These are phyloP conservation scores for Diplodus sargus DNA, from an alignment of 2,797 vertebrate genomes.

Conservation along the genomic window DNA sequence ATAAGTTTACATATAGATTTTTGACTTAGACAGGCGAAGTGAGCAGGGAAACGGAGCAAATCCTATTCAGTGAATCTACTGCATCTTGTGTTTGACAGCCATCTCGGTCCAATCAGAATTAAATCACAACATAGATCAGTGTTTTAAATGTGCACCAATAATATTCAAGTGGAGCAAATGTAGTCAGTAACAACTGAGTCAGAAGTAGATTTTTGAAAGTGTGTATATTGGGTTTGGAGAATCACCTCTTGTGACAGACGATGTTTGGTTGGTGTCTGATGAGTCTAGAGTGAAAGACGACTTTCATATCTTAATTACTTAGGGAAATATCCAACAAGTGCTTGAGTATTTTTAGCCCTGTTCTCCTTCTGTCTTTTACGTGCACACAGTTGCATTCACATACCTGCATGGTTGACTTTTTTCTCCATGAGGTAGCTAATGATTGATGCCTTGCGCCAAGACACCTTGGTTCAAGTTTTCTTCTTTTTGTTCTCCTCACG, in stretches of 20 bases:
- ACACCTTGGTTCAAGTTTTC: neutral
- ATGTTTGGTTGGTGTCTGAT: neutral
- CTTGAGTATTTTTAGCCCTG: neutral
- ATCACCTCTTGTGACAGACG: neutral
- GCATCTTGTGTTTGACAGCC: neutral
- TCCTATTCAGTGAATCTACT: neutral
- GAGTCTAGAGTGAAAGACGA: constrained; percentile 25
- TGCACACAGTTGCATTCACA: constrained; percentile 11
- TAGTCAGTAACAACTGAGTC: neutral
- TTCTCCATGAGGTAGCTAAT: neutral
- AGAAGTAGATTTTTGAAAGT: neutral
- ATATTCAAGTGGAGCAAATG: neutral
- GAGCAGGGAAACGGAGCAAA: neutral
- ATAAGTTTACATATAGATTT: constrained; percentile 50
- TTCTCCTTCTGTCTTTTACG: neutral
- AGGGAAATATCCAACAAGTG: neutral
- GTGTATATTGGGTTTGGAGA: neutral
- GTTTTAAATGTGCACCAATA: neutral
- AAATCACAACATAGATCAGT: constrained; percentile 7
- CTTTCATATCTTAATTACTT: constrained; percentile 21
- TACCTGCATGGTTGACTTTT: constrained; percentile 1
- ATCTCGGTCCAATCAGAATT: neutral
- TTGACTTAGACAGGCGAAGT: constrained; percentile 9
- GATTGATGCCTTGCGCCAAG: neutral
- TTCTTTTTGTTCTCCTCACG: constrained; percentile 2